A percentile compares a stretch with the other conserved stretches of the same genome.
Evolutionary conservation across 2,113 vertebrate species (phyloP).

Genomic region (Gasterosteus aculeatus): DNA sequence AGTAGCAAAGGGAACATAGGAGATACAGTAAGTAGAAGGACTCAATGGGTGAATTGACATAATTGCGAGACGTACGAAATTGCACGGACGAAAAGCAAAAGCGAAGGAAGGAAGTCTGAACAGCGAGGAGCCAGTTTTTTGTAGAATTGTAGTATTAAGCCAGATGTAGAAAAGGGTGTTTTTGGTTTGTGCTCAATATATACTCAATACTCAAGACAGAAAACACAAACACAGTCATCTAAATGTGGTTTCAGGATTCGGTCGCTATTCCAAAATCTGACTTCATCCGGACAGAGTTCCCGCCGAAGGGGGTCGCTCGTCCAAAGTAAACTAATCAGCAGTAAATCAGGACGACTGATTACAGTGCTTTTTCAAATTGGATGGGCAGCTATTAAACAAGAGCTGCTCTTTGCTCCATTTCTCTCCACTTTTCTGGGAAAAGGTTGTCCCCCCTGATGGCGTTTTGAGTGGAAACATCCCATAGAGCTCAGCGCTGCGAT

Average conservation of each 20-base stretch:
- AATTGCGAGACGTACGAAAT: background rate
- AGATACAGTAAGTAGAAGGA: background rate
- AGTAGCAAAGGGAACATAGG: background rate
- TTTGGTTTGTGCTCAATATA: background rate
- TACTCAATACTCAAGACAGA: background rate
- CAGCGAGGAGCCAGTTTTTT: background rate
- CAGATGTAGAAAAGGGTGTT: background rate
- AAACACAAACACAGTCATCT: background rate
- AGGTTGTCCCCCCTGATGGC: conserved; percentile 25
- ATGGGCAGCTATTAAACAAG: conserved; percentile 34
- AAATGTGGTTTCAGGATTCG: conserved; percentile 10
- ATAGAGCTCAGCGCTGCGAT: background rate
- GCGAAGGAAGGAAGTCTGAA: background rate
- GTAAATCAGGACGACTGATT: conserved; percentile 38
- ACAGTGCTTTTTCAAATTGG: conserved; percentile 24
- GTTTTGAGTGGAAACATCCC: conserved; percentile 44
- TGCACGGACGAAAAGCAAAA: background rate
- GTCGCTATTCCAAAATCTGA: conserved; percentile 31
- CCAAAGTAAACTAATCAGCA: conserved; percentile 44
- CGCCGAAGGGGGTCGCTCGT: background rate
- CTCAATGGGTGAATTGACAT: background rate
- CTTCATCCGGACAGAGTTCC: conserved; percentile 33
- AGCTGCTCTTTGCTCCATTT: conserved; percentile 24
- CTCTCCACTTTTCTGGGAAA: conserved; percentile 45
- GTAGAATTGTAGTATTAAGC: background rate